Evolutionary conservation across 2,888 invertebrate species (phyloP).

Genomic region (Phyto melanocephala): DNA sequence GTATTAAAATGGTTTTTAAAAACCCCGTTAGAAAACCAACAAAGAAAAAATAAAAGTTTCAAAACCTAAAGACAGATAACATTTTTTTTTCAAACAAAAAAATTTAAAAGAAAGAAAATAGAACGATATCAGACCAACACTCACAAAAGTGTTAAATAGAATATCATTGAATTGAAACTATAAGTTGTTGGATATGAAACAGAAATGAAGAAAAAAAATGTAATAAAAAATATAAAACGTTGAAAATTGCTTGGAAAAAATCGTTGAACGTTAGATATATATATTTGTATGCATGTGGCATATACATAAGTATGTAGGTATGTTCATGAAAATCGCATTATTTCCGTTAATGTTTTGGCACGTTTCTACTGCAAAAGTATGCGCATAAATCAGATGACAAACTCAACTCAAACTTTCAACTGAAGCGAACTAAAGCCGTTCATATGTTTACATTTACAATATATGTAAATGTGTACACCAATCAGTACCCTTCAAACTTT

Average conservation of each 20-base stretch:
- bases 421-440: constrained; percentile 56
- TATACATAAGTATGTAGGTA: constrained; percentile 9
- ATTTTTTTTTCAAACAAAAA: constrained; percentile 8
- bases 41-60: constrained; percentile 11
- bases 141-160: constrained; percentile 35
- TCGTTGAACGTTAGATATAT: background rate
- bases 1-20: constrained; percentile 40
- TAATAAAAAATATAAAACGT: background rate
- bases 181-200: constrained; percentile 4
- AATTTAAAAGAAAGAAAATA: background rate
- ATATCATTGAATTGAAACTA: constrained; percentile 52
- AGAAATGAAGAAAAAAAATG: background rate
- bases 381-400: constrained; percentile 63
- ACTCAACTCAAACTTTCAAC: constrained; percentile 58
- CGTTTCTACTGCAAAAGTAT: constrained; percentile 63
- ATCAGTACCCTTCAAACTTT: no score
- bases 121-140: background rate
- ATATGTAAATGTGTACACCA: no score
- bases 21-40: constrained; percentile 25
- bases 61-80: background rate
- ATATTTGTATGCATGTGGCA: background rate
- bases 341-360: constrained; percentile 63
- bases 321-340: constrained; percentile 63
- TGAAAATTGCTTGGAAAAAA: background rate
- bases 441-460: constrained; percentile 55